Percentiles rank a stretch among this genome's conserved stretches.
Evolutionary conservation across 2,888 invertebrate species (phyloP).

Genomic region (Caenorhabditis becei): DNA sequence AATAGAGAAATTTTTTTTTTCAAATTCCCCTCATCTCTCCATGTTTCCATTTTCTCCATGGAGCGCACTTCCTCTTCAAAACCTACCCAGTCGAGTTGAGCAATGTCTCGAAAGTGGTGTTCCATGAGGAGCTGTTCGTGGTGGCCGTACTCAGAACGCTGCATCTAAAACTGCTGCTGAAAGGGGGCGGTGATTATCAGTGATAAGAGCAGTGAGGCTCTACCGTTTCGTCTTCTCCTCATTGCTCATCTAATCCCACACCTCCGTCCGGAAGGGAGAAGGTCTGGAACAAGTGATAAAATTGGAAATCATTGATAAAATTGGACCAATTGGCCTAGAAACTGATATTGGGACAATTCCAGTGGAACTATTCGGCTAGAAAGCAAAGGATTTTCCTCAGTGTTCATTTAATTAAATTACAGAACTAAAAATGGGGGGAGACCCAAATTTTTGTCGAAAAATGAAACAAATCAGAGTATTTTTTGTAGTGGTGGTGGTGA

Average conservation of each 20-base stretch:
- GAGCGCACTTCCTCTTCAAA: too few species aligned
- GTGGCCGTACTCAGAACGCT: constrained; percentile 43
- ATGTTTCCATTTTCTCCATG: background rate
- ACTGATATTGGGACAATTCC: constrained; percentile 30
- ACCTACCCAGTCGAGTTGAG: constrained; percentile 34
- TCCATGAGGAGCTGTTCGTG: constrained; percentile 42
- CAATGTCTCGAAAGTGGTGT: constrained; percentile 9
- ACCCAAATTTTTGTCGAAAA: constrained; percentile 6
- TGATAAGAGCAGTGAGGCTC: too few species aligned
- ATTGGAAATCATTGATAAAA: too few species aligned
- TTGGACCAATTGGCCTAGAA: background rate
- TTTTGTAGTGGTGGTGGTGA: background rate
- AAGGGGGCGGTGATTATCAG: background rate
- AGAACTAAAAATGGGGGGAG: background rate
- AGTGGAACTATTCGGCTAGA: background rate
- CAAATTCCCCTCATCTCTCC: too few species aligned
- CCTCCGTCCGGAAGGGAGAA: background rate
- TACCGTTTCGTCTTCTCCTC: constrained; percentile 50
- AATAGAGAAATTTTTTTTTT: background rate
- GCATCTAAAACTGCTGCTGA: constrained; percentile 49
- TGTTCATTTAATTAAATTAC: constrained; percentile 33
- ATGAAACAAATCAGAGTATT: constrained; percentile 11
- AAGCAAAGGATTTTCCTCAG: background rate
- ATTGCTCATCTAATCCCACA: constrained; percentile 28
- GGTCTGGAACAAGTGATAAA: background rate